Evolutionary conservation across 2,797 vertebrate genomes (phyloP).

Genomic region (Tauraco hartlaubi): DNA sequence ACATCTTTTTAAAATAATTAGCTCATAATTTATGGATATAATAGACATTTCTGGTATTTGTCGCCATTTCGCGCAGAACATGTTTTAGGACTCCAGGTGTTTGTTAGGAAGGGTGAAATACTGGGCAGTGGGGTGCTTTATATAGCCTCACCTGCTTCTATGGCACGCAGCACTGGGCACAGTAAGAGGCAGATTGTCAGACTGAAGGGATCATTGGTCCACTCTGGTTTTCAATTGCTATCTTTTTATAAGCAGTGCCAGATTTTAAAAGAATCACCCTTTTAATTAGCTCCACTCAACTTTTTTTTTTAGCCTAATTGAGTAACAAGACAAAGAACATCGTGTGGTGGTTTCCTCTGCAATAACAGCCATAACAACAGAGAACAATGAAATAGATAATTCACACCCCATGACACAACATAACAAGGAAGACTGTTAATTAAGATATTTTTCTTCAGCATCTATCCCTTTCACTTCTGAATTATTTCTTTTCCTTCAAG

Average conservation of each 20-base stretch:
- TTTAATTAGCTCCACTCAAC: neutral
- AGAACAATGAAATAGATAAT: neutral
- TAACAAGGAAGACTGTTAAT: neutral
- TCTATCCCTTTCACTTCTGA: neutral
- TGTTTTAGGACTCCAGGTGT: neutral
- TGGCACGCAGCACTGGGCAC: neutral
- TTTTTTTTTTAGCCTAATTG: neutral
- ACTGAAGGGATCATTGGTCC: neutral
- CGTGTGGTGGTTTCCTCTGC: neutral
- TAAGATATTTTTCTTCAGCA: neutral
- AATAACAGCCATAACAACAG: neutral
- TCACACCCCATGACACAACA: neutral
- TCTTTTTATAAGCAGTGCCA: neutral
- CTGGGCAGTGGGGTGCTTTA: rapidly evolving
- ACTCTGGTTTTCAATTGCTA: neutral
- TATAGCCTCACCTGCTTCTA: neutral
- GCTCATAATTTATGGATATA: neutral
- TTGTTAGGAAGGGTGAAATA: neutral
- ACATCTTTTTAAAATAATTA: neutral
- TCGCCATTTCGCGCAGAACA: neutral
- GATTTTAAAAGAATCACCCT: neutral
- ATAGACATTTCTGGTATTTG: neutral
- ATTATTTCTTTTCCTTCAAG: neutral
- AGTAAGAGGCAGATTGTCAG: neutral
- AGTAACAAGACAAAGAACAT: neutral